Evolutionary conservation across 2,888 invertebrate species (phyloP).

Genomic region (Rhagonycha lutea): DNA sequence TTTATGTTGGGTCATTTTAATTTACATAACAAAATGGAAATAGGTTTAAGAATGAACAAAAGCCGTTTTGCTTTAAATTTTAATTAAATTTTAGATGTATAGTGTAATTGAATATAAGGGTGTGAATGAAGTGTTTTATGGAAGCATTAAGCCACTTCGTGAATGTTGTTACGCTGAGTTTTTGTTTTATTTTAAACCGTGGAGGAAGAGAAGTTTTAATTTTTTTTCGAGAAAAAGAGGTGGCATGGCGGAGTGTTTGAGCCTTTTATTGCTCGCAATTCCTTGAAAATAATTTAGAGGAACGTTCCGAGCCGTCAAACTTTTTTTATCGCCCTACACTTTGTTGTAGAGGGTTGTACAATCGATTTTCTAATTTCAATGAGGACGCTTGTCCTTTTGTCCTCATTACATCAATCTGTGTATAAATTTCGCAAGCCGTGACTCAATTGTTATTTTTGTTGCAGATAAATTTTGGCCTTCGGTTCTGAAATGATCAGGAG

Average conservation of each 20-base stretch:
- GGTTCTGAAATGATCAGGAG: not conserved
- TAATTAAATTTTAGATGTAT: not conserved
- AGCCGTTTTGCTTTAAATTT: slow-evolving; percentile 1
- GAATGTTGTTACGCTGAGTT: not conserved
- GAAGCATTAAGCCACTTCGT: not conserved
- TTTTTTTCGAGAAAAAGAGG: not conserved
- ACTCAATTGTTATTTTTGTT: not conserved
- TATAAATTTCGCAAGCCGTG: slow-evolving; percentile 9
- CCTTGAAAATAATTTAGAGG: slow-evolving; percentile 42
- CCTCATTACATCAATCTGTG: slow-evolving; percentile 24
- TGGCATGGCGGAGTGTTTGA: not conserved
- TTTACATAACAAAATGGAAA: not conserved
- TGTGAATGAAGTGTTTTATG: slow-evolving; percentile 1
- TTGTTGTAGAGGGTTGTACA: slow-evolving; percentile 34
- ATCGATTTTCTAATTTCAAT: slow-evolving; percentile 42
- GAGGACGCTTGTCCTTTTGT: slow-evolving; percentile 27
- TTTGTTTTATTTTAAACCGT: not conserved
- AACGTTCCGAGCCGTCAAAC: slow-evolving; percentile 35
- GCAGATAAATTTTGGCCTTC: not conserved
- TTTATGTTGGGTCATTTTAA: not conserved
- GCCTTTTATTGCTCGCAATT: slow-evolving; percentile 34
- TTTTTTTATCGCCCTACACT: slow-evolving; percentile 35
- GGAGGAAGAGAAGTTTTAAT: not conserved
- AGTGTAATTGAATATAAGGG: not conserved
- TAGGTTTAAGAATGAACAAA: not conserved